These are phyloP conservation scores for Lepidocolaptes lacrymiger DNA, from an alignment of 2,797 vertebrate genomes.

Conservation along the genomic window DNA sequence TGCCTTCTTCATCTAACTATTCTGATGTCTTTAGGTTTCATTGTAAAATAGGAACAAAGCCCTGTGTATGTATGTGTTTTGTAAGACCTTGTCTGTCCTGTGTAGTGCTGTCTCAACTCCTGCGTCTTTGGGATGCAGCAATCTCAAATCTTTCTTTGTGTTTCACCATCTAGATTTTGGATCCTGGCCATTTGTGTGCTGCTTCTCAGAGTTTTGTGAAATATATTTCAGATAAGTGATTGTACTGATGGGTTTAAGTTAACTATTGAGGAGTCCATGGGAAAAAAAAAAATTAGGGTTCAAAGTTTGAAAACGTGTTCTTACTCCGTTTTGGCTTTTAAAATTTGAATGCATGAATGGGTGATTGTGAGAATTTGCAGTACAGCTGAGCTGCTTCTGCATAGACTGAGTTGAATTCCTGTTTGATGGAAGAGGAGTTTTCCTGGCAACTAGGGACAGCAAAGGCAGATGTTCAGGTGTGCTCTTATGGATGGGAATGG, in stretches of 20 bases:
- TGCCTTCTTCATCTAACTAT: not conserved
- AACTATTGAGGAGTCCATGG: not conserved
- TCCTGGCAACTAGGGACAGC: not conserved
- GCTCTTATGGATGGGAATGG: not conserved
- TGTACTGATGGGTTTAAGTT: not conserved
- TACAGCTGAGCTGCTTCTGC: not conserved
- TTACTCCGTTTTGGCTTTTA: not conserved
- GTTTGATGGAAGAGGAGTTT: not conserved
- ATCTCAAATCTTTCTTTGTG: not conserved
- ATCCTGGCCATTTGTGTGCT: not conserved
- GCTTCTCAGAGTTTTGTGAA: not conserved
- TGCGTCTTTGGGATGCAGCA: not conserved
- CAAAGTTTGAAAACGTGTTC: not conserved
- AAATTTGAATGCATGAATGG: accelerated
- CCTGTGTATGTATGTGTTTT: not conserved
- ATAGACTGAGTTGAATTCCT: not conserved
- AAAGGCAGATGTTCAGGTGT: not conserved
- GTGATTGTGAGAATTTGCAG: not conserved
- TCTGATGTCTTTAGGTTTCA: not conserved
- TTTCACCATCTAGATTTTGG: not conserved
- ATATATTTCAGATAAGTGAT: not conserved
- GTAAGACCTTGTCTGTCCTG: not conserved
- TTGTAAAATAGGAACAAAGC: not conserved
- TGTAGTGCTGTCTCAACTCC: not conserved
- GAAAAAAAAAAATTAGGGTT: too few species aligned